Evolutionary conservation across 2,797 vertebrate genomes (phyloP).

Genomic region (Hemitrygon akajei): DNA sequence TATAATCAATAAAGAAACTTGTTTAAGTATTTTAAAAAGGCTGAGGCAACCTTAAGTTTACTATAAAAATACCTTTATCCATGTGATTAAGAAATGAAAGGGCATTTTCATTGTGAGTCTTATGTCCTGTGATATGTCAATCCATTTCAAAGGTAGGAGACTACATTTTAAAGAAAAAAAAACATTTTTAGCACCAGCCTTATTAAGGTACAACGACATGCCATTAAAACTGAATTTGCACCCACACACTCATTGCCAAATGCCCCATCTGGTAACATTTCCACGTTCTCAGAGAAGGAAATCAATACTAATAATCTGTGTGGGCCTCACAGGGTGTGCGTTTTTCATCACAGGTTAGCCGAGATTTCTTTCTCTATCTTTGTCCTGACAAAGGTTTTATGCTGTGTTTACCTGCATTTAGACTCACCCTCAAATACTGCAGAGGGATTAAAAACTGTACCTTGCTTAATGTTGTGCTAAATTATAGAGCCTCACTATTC

Average conservation of each 20-base stretch:
- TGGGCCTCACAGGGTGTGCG: conserved; percentile 69
- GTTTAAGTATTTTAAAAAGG: conserved; percentile 8
- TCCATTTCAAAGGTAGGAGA: neutral
- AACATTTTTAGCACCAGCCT: neutral
- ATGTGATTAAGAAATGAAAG: neutral
- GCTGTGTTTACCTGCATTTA: conserved; percentile 50
- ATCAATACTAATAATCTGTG: conserved; percentile 98
- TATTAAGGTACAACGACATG: conserved; percentile 13
- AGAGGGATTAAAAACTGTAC: conserved; percentile 47
- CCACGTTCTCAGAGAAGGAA: conserved; percentile 85
- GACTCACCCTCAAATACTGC: conserved; percentile 42
- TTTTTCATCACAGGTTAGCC: conserved; percentile 62
- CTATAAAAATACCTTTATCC: neutral
- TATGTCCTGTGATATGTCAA: neutral
- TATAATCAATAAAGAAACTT: neutral
- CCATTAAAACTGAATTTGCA: conserved; percentile 60
- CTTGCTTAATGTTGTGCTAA: conserved; percentile 44
- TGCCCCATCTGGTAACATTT: conserved; percentile 94
- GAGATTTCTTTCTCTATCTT: conserved; percentile 56
- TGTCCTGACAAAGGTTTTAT: conserved; percentile 54
- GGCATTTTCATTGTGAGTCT: neutral
- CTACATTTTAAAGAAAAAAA: neutral
- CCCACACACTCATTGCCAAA: conserved; percentile 79
- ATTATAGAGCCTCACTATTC: conserved; percentile 44
- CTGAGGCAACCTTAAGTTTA: neutral